These are phyloP conservation scores for Mus caroli DNA, from an alignment of 2,797 vertebrate species.

Conservation along the genomic window DNA sequence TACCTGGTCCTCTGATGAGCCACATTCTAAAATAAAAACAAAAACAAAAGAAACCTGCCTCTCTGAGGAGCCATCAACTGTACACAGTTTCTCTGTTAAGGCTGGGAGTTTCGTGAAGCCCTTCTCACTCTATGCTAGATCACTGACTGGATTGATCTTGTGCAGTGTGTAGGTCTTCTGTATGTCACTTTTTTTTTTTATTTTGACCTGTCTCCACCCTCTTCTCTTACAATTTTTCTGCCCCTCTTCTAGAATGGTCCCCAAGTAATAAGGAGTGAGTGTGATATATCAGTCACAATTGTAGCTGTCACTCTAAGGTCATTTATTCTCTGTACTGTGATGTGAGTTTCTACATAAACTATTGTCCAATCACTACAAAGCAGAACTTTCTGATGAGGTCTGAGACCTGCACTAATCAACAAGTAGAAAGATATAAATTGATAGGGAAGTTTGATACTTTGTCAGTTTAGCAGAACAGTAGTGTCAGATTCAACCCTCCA, in stretches of 20 bases:
- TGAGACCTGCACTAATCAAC: not conserved
- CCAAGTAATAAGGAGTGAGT: not conserved
- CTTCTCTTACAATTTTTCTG: not conserved
- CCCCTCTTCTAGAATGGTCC: not conserved
- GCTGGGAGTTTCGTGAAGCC: not conserved
- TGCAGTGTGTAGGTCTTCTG: too few species aligned
- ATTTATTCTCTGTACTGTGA: not conserved
- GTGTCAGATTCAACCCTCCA: not conserved
- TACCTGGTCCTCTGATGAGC: not conserved
- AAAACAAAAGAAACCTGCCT: not conserved
- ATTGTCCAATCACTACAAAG: too few species aligned
- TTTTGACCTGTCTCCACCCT: not conserved
- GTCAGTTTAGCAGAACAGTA: not conserved
- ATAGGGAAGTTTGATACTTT: not conserved
- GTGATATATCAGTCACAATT: not conserved
- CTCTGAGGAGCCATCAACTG: not conserved
- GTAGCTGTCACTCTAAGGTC: not conserved
- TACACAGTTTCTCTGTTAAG: not conserved
- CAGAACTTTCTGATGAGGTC: not conserved
- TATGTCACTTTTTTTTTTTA: not conserved
- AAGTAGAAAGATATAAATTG: not conserved
- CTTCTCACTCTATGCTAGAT: not conserved
- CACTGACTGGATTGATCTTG: not conserved
- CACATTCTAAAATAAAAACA: not conserved
- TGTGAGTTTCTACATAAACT: not conserved